These are phyloP conservation scores for Cryptophagus acutangulus DNA, from an alignment of 2,888 invertebrate species.

Conservation along the genomic window DNA sequence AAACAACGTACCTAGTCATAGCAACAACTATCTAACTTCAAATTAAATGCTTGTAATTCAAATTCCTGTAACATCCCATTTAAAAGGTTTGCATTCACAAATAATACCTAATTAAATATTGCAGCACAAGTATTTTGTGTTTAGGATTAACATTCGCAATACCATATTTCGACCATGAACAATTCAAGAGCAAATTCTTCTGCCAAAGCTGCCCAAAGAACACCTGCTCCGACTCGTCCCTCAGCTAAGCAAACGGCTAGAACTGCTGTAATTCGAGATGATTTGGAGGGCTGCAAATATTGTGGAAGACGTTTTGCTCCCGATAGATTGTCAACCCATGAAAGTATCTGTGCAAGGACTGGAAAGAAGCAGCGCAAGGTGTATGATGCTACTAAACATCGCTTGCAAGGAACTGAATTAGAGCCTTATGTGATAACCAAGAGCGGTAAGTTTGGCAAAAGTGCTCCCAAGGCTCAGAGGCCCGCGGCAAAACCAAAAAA, in stretches of 20 bases:
- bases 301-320: constrained; percentile 77
- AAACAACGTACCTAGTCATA: too few relatives aligned
- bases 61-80: too few relatives aligned
- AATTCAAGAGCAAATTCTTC: background rate
- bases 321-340: constrained; percentile 78
- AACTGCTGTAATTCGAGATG: constrained; percentile 42
- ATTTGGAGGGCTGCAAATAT: constrained; percentile 59
- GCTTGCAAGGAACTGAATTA: constrained; percentile 86
- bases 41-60: too few relatives aligned
- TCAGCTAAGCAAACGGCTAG: constrained; percentile 35
- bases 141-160: too few relatives aligned
- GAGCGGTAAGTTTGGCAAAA: too few relatives aligned
- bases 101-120: too few relatives aligned
- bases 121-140: too few relatives aligned
- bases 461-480: too few relatives aligned
- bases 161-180: too few relatives aligned
- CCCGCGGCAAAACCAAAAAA: too few relatives aligned
- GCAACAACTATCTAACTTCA: too few relatives aligned
- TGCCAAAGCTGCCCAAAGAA: background rate
- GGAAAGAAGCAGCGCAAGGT: constrained; percentile 78
- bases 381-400: constrained; percentile 86
- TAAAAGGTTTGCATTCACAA: too few relatives aligned
- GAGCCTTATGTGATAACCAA: constrained; percentile 64
- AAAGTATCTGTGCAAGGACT: constrained; percentile 78
- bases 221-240: constrained; percentile 34